Evolutionary conservation across 2,888 invertebrate species (phyloP).

Genomic region (Xiphydria camelus): DNA sequence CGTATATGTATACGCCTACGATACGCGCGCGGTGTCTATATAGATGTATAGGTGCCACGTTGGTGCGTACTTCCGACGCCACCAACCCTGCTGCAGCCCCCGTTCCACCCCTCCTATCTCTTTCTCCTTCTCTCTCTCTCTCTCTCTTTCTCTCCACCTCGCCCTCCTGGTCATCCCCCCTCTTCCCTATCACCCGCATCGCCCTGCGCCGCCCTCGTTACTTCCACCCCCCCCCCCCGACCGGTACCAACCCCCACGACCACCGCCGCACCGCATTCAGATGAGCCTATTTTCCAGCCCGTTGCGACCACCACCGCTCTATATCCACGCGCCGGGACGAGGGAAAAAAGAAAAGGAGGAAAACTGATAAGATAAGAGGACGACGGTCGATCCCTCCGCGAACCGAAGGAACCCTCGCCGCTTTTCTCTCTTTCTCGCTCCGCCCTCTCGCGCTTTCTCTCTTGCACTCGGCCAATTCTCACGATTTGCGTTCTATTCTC

Average conservation of each 20-base stretch:
- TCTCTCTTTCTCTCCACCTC: conserved; percentile 9
- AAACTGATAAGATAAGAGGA: conserved; percentile 2
- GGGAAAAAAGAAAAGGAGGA: background rate
- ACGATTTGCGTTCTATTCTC: too few species aligned
- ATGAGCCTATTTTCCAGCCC: conserved; percentile 45
- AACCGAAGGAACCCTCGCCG: too few species aligned
- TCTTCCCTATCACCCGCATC: too few species aligned
- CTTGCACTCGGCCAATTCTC: too few species aligned
- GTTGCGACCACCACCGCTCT: conserved; percentile 30
- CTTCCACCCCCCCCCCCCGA: conserved; percentile 19
- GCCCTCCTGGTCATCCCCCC: conserved; percentile 24
- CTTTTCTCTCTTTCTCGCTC: too few species aligned
- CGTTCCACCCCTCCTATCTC: conserved; percentile 19
- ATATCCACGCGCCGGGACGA: conserved; percentile 20
- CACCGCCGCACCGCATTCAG: conserved; percentile 35
- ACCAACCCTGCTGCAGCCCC: conserved; percentile 19
- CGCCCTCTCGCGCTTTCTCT: too few species aligned
- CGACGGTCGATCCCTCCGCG: too few species aligned
- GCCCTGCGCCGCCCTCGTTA: too few species aligned
- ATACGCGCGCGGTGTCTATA: too few species aligned
- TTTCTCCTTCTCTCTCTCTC: conserved; percentile 3
- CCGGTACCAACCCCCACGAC: conserved; percentile 13
- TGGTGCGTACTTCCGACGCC: too few species aligned
- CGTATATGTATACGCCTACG: too few species aligned
- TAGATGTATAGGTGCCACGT: too few species aligned